Percentiles rank a stretch among this genome's conserved stretches.
Evolutionary conservation across 2,113 vertebrate species (phyloP).

Genomic region (Poeciliopsis occidentalis): DNA sequence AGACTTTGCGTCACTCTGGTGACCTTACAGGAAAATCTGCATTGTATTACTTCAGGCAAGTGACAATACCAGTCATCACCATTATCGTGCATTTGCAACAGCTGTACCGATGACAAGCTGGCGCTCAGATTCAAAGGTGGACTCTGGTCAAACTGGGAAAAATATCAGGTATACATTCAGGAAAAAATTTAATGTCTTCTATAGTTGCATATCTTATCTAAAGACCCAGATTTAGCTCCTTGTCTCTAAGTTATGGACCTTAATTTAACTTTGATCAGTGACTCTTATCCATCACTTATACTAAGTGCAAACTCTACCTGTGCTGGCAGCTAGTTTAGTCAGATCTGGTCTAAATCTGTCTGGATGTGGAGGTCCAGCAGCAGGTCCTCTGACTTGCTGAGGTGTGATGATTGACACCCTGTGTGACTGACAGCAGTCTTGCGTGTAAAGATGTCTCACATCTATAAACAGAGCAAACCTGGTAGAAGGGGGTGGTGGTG

Average conservation of each 20-base stretch:
- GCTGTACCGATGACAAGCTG: constrained; percentile 52
- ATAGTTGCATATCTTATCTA: constrained; percentile 12
- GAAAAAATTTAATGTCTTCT: not conserved
- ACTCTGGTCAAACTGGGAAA: not conserved
- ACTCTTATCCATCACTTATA: constrained; percentile 12
- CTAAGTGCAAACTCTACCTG: constrained; percentile 31
- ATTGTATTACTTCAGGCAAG: constrained; percentile 73
- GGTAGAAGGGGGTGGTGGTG: constrained; percentile 53
- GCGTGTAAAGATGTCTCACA: constrained; percentile 77
- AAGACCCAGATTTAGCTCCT: constrained; percentile 16
- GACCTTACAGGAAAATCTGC: constrained; percentile 83
- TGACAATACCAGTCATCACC: constrained; percentile 75
- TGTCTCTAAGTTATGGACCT: constrained; percentile 12
- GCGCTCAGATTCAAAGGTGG: constrained; percentile 25
- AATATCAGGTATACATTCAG: not conserved
- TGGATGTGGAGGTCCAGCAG: constrained; percentile 35
- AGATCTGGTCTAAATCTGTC: constrained; percentile 43
- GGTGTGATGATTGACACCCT: constrained; percentile 46
- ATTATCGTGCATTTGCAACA: constrained; percentile 61
- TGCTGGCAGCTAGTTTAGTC: constrained; percentile 17
- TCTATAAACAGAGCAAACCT: constrained; percentile 63
- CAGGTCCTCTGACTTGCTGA: constrained; percentile 48
- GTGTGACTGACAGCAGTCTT: constrained; percentile 56
- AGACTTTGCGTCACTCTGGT: constrained; percentile 79
- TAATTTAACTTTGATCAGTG: constrained; percentile 22